These are phyloP conservation scores for Xiphydria camelus DNA, from an alignment of 2,888 invertebrate genomes.

Conservation along the genomic window DNA sequence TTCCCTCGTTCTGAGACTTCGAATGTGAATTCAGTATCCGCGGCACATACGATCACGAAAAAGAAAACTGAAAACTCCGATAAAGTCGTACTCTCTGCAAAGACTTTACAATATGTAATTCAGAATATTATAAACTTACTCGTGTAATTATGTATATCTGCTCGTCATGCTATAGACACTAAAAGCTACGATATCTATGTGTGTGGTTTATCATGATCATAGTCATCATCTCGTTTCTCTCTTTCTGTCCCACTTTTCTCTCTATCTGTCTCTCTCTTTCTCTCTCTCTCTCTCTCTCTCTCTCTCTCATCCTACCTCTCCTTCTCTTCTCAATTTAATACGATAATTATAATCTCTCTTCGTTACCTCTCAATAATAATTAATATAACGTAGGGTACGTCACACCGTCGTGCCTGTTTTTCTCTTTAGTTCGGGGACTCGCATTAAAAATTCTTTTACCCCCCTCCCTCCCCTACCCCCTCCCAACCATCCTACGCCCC, in stretches of 20 bases:
- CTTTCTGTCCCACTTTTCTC: no score
- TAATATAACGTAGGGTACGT: no score
- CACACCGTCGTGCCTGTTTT: no score
- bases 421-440: conserved; percentile 10
- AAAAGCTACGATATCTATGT: conserved; percentile 12
- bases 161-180: conserved; percentile 12
- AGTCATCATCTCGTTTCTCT: conserved; percentile 5
- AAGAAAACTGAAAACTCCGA: no score
- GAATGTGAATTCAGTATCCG: no score
- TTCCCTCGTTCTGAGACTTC: no score
- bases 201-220: conserved; percentile 10
- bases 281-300: conserved; percentile 1
- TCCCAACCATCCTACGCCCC: no score
- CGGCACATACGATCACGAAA: no score
- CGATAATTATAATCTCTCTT: no score
- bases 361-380: no score
- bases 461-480: conserved; percentile 13
- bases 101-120: no score
- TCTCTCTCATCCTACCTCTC: conserved; percentile 6
- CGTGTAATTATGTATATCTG: conserved; percentile 4
- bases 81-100: no score
- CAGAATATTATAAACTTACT: conserved; percentile 9
- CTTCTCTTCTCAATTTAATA: not conserved
- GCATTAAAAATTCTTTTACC: conserved; percentile 13
- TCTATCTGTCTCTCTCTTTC: not conserved